phyloP scores from a whole-genome alignment of 1,140 invertebrate genomes.

The Sycobia sp. region DNA sequence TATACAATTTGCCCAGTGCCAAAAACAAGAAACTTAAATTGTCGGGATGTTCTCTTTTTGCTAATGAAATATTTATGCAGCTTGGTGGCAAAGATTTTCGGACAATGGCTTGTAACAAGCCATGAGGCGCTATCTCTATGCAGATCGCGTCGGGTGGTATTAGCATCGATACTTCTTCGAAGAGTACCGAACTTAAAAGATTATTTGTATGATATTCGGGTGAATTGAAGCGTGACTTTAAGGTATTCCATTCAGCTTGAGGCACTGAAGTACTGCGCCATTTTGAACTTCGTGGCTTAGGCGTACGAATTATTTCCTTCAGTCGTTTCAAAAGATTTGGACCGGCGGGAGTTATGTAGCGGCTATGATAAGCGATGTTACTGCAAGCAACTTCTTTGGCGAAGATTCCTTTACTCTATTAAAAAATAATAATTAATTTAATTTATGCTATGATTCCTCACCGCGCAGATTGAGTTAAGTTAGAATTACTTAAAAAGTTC shows the following conservation, averaged over 20 bases:
- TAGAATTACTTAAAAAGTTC: too few relatives aligned
- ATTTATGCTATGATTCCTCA: not conserved
- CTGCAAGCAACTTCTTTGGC: constrained; percentile 18
- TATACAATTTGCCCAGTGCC: constrained; percentile 72
- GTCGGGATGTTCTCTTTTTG: constrained; percentile 72
- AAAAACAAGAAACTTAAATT: constrained; percentile 72
- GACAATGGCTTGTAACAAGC: constrained; percentile 43
- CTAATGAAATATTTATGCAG: constrained; percentile 75
- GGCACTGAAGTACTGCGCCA: constrained; percentile 85
- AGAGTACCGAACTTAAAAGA: constrained; percentile 78
- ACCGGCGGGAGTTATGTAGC: constrained; percentile 64
- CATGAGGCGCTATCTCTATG: constrained; percentile 77
- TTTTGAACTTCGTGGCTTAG: constrained; percentile 69
- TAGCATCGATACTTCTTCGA: constrained; percentile 76
- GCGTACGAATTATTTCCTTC: constrained; percentile 66
- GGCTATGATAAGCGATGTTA: constrained; percentile 70
- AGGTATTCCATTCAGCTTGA: constrained; percentile 72
- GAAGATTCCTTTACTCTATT: constrained; percentile 51
- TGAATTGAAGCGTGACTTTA: constrained; percentile 71
- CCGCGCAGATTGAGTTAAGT: too few relatives aligned
- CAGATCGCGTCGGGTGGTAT: constrained; percentile 78
- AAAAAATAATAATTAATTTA: constrained; percentile 67
- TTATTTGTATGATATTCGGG: constrained; percentile 91
- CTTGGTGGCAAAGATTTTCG: constrained; percentile 22
- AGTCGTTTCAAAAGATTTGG: constrained; percentile 72